Evolutionary conservation across 2,888 invertebrate genomes (phyloP), one percentile per base, ranked within the genome.

Genomic region (Cheilosia grossa): DNA sequence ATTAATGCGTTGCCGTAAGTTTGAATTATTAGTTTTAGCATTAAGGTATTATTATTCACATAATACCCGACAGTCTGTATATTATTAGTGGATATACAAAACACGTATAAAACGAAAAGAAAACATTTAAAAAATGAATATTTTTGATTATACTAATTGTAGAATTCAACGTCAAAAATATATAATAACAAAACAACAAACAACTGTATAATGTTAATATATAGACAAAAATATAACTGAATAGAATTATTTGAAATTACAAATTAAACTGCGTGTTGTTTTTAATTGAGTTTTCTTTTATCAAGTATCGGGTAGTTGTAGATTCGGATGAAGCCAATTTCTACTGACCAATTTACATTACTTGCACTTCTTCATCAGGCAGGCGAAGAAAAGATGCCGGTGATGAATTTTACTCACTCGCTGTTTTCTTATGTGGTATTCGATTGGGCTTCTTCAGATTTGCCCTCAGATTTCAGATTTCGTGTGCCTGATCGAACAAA

Each of bases 71-170:
- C 58, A 58, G 27, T 42, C 58, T 58, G 51, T 75, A 58, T 49
- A 70, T n/a, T 61, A 81, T 74, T 69, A 63, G 49, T 30, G 44
- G 74, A 63, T 69, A 56, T 44, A 74, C 56, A 37, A 37, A 63
- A 53, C 51, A 59, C 37, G 66, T 54, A 66, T 19, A 73, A 42
- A 59, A 51, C 27, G 61, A 61, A 72, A 54, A 47, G 72, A 67
- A 69, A 44, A 64, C 61, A 72, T 77, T 70, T 67, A 15, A 51
- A 61, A 40, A 61, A 73, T 75, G 30, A 66, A 83, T 83, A 83
- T 83, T 83, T 83, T 83, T 83, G 79, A 83, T 80, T 83, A 37
- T 37, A 37, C 37, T 13, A 79, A 83, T 70, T 70, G 83, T 80
- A 83, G 83, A 83, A 33, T 1, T 70, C 67, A 59, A 59, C 79